A percentile compares a stretch with the other conserved stretches of the same genome.
phyloP scores from a whole-genome alignment of 92 coral and sea anemone genomes.

The Actinernus sp. region DNA sequence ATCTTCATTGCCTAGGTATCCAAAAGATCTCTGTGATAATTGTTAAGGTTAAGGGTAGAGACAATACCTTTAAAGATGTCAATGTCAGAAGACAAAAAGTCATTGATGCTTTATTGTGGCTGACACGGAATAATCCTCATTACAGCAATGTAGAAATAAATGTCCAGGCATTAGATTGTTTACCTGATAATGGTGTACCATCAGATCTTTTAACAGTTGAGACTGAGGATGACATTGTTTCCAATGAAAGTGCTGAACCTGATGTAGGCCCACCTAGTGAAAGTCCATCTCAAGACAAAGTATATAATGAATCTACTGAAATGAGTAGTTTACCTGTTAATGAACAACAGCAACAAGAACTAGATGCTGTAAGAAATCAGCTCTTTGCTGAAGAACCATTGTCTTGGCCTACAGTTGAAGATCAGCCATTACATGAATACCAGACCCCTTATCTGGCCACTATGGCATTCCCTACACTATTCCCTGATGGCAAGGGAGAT shows the following conservation, averaged over 20 bases:
- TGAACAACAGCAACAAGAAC: too few relatives aligned
- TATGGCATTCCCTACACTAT: conserved; percentile 66
- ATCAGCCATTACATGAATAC: conserved; percentile 65
- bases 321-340: too few relatives aligned
- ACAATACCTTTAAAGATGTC: too few relatives aligned
- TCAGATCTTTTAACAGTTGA: conserved; percentile 37
- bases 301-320: too few relatives aligned
- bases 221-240: conserved; percentile 23
- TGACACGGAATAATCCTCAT: conserved; percentile 43
- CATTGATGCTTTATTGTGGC: conserved; percentile 54
- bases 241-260: conserved; percentile 40
- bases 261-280: conserved; percentile 54
- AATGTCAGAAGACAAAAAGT: too few relatives aligned
- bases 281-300: conserved; percentile 50
- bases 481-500: conserved; percentile 71
- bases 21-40: conserved; percentile 57
- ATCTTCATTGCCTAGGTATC: conserved; percentile 48
- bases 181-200: conserved; percentile 46
- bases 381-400: conserved; percentile 54
- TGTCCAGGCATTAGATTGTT: conserved; percentile 30
- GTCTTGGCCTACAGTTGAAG: conserved; percentile 51
- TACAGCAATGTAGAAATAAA: conserved; percentile 39
- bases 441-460: conserved; percentile 60
- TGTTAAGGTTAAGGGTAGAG: too few relatives aligned
- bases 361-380: conserved; percentile 44